Evolutionary conservation across 64 coral and sea anemone genomes (phyloP).

Genomic region (Pocillopora damicornis): DNA sequence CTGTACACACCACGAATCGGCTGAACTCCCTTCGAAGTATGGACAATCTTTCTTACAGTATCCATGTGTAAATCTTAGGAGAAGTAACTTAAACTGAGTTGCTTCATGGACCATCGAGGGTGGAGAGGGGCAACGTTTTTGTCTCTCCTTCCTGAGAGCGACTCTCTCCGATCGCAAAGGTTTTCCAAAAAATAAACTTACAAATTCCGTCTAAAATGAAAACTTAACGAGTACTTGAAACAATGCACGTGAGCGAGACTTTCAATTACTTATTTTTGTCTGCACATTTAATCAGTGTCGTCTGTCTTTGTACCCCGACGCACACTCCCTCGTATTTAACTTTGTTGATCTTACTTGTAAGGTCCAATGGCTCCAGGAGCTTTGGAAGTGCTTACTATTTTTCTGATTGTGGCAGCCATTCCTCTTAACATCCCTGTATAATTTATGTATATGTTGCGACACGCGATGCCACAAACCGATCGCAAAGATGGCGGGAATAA

Average conservation of each 20-base stretch:
- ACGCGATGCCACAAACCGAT: not conserved
- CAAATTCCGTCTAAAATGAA: too few species aligned
- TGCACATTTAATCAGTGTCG: not conserved
- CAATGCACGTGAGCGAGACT: too few species aligned
- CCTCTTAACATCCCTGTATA: not conserved
- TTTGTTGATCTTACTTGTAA: slow-evolving; percentile 57
- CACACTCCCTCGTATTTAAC: not conserved
- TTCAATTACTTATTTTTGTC: too few species aligned
- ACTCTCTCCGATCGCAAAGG: too few species aligned
- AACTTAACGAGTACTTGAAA: too few species aligned
- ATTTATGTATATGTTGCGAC: not conserved
- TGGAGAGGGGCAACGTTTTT: not conserved
- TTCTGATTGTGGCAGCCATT: slow-evolving; percentile 63
- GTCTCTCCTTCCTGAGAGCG: not conserved
- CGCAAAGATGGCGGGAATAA: too few species aligned
- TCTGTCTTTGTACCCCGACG: not conserved
- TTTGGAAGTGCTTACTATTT: slow-evolving; percentile 57
- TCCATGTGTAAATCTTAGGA: not conserved
- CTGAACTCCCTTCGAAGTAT: slow-evolving; percentile 39
- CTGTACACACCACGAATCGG: slow-evolving; percentile 50
- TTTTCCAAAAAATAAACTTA: too few species aligned
- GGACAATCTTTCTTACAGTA: slow-evolving; percentile 57
- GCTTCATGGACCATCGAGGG: not conserved
- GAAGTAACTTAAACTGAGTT: too few species aligned
- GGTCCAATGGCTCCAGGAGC: slow-evolving; percentile 80